Evolutionary conservation across 2,888 invertebrate species (phyloP).

Genomic region (Campoletis raptor): DNA sequence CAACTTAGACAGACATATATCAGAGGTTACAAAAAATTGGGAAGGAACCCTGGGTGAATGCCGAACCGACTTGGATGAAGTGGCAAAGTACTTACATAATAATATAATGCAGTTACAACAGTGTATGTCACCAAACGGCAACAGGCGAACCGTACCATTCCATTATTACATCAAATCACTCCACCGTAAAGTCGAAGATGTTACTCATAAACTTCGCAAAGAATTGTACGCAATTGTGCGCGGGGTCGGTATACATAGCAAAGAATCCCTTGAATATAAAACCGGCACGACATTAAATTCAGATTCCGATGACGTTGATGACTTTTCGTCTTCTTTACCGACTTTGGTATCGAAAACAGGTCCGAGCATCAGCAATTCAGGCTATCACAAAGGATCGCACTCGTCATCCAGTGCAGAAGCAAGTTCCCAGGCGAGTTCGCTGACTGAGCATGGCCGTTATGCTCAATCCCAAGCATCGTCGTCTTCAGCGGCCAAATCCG

Average conservation of each 20-base stretch:
- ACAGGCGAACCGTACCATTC: not conserved
- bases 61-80: conserved; percentile 16
- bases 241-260: not conserved
- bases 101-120: conserved; percentile 11
- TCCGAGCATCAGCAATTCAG: not conserved
- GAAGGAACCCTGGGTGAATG: conserved; percentile 17
- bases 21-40: conserved; percentile 16
- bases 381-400: no score
- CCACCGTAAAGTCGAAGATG: conserved; percentile 7
- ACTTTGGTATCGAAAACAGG: not conserved
- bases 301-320: not conserved
- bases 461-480: not conserved
- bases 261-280: not conserved
- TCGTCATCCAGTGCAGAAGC: not conserved
- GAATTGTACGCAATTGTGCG: not conserved
- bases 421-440: not conserved
- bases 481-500: conserved; percentile 6
- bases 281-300: not conserved
- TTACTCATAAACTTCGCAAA: not conserved
- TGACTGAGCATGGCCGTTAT: not conserved
- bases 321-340: not conserved
- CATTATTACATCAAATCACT: not conserved
- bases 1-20: conserved; percentile 24
- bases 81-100: conserved; percentile 2
- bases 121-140: not conserved